Conservation (phyloP, 2,113 vertebrate species). For the Tetrao urogallus region DNA sequence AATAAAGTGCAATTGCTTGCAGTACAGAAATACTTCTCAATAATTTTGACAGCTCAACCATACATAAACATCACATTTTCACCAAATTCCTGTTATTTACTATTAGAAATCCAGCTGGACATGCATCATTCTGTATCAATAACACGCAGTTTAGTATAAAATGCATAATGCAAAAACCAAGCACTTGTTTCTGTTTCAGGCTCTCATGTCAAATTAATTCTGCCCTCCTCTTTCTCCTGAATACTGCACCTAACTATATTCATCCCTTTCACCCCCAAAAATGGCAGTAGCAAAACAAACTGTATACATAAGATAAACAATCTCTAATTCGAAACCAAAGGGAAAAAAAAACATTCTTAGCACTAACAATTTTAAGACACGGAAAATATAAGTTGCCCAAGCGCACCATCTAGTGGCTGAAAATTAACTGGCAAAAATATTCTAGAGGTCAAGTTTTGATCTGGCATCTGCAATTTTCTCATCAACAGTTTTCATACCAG, state of each 20-base stretch:
- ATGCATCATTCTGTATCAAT: not conserved
- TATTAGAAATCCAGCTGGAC: not conserved
- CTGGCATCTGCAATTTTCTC: not conserved
- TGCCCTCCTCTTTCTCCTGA: not conserved
- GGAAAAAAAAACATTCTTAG: not conserved
- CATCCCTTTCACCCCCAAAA: not conserved
- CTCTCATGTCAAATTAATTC: not conserved
- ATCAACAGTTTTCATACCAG: not conserved
- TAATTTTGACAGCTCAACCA: not conserved
- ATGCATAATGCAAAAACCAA: not conserved
- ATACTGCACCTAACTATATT: not conserved
- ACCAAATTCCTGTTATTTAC: not conserved
- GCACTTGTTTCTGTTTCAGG: not conserved
- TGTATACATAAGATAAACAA: not conserved
- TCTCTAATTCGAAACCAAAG: not conserved
- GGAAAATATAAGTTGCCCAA: slow-evolving; percentile 48
- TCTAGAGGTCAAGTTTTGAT: not conserved
- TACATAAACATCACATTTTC: fast-evolving
- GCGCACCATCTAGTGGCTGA: slow-evolving; percentile 74
- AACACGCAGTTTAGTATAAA: not conserved
- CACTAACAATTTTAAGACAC: fast-evolving
- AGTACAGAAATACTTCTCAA: not conserved
- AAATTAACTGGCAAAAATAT: not conserved
- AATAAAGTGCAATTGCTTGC: not conserved
- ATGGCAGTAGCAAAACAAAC: not conserved